phyloP scores from a whole-genome alignment of 1,140 invertebrate species.

The Heliconius hermathena region DNA sequence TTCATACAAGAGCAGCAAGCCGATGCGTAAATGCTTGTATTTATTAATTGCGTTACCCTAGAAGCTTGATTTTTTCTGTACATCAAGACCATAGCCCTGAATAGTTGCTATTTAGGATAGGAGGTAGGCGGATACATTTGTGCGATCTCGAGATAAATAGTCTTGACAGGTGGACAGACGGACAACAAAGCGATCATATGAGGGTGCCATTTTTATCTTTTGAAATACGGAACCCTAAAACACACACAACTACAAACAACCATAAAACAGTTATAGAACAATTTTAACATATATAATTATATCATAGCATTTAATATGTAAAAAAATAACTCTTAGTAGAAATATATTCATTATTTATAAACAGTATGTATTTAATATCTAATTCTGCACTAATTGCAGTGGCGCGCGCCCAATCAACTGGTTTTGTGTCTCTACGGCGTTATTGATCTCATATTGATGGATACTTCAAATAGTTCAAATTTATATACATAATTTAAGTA shows the following conservation, averaged over 20 bases:
- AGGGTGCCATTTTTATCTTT: too few species aligned
- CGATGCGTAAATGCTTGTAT: too few species aligned
- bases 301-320: background rate
- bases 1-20: too few species aligned
- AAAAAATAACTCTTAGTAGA: background rate
- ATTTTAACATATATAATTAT: constrained; percentile 9
- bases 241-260: background rate
- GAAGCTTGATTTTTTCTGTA: too few species aligned
- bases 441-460: constrained; percentile 28
- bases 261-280: constrained; percentile 1
- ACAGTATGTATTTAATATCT: constrained; percentile 15
- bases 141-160: too few species aligned
- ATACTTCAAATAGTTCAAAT: constrained; percentile 26
- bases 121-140: too few species aligned
- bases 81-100: too few species aligned
- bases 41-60: too few species aligned
- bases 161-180: too few species aligned
- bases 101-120: too few species aligned
- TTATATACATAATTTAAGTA: constrained; percentile 15
- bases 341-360: constrained; percentile 7
- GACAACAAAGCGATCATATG: too few species aligned
- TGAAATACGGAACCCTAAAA: too few species aligned
- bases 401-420: constrained; percentile 20
- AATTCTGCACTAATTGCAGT: constrained; percentile 22
- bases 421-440: constrained; percentile 16